Conservation (phyloP, 2,113 vertebrate species). For the Benitochromis conjunctus region DNA sequence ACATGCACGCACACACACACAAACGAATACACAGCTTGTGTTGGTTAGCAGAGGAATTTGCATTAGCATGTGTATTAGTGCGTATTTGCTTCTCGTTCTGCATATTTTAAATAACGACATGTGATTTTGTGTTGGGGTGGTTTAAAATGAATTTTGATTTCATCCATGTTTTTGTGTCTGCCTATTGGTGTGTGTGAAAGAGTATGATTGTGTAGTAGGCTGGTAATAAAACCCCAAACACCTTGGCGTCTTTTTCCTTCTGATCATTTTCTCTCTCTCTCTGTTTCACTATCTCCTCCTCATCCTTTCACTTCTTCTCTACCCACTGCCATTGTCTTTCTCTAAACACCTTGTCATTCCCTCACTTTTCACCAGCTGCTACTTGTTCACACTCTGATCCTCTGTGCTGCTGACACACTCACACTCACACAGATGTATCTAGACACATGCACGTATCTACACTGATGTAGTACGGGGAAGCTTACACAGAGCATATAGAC, state of each 20-base stretch:
- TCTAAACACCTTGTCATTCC: slow-evolving; percentile 59
- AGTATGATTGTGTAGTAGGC: not conserved
- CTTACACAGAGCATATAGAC: slow-evolving; percentile 29
- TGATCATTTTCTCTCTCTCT: not conserved
- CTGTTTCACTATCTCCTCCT: not conserved
- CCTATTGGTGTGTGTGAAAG: not conserved
- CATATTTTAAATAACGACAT: slow-evolving; percentile 7
- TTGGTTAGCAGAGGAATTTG: slow-evolving; percentile 5
- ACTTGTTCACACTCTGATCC: slow-evolving; percentile 58
- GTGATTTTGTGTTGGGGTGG: slow-evolving; percentile 26
- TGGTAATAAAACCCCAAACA: not conserved
- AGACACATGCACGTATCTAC: not conserved
- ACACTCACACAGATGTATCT: not conserved
- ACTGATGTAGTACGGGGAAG: not conserved
- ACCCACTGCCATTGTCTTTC: slow-evolving; percentile 7
- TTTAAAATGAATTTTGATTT: not conserved
- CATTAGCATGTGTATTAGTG: not conserved
- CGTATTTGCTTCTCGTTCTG: not conserved
- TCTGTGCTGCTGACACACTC: not conserved
- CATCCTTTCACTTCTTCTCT: not conserved
- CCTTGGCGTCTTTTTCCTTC: rapidly evolving
- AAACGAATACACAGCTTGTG: not conserved
- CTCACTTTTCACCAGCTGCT: slow-evolving; percentile 67
- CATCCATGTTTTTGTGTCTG: not conserved
- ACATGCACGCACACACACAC: not conserved